Conservation (phyloP, 2,888 invertebrate genomes). For the Brachynemurus nebulosus region DNA sequence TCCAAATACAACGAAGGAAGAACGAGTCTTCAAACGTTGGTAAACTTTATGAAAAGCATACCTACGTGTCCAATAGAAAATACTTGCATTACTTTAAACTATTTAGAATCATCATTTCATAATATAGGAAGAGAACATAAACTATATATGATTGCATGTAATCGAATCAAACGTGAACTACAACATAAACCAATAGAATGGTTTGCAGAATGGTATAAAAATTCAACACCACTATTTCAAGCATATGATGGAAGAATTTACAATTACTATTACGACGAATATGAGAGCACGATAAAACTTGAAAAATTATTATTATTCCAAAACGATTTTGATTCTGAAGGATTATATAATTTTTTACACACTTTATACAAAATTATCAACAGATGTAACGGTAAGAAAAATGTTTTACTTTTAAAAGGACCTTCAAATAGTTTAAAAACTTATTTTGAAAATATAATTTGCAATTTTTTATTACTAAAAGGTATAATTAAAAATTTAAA, state of each 20-base stretch:
- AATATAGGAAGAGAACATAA: background rate
- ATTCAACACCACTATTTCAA: too few species aligned
- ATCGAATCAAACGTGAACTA: background rate
- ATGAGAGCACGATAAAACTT: too few species aligned
- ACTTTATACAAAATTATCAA: background rate
- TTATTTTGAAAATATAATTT: background rate
- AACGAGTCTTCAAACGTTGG: too few species aligned
- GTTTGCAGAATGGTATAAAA: background rate
- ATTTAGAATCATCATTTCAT: background rate
- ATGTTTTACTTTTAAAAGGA: background rate
- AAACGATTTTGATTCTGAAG: too few species aligned
- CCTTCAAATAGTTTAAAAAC: too few species aligned
- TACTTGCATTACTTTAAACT: too few species aligned
- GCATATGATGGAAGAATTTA: too few species aligned
- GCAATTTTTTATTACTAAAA: background rate
- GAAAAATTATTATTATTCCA: too few species aligned
- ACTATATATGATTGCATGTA: background rate
- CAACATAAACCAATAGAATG: background rate
- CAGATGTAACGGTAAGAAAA: background rate
- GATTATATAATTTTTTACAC: background rate
- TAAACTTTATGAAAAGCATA: too few species aligned
- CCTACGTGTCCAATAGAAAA: too few species aligned
- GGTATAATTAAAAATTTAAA: background rate
- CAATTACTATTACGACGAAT: too few species aligned
- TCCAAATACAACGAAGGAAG: too few species aligned